Conservation (phyloP, 2,888 invertebrate genomes). For the Nymphalis c-album region DNA sequence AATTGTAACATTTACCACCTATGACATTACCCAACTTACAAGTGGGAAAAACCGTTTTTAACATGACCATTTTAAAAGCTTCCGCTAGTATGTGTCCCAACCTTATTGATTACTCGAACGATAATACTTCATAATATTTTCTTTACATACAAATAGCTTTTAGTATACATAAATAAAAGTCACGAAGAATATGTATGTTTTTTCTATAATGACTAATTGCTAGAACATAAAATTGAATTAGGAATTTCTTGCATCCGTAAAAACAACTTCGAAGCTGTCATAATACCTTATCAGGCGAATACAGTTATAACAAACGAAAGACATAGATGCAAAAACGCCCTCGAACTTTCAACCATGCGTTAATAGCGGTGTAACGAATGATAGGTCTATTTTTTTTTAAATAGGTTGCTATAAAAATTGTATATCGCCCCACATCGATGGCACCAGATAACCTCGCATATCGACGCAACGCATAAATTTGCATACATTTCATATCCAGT, state of each 20-base stretch:
- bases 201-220: neutral
- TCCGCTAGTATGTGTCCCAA: no score
- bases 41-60: no score
- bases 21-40: no score
- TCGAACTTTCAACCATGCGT: conserved; percentile 8
- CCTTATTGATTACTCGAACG: no score
- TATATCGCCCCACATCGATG: conserved; percentile 51
- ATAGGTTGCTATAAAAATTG: conserved; percentile 40
- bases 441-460: conserved; percentile 53
- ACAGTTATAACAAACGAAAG: neutral
- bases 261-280: neutral
- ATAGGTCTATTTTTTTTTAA: conserved; percentile 41
- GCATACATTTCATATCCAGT: conserved; percentile 81
- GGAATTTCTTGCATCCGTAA: neutral
- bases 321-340: neutral
- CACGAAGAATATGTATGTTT: no score
- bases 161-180: no score
- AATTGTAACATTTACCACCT: no score
- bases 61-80: no score
- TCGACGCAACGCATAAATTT: conserved; percentile 76
- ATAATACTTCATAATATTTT: no score
- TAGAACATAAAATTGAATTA: neutral
- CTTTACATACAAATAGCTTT: no score
- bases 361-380: conserved; percentile 31
- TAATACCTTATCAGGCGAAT: neutral